Evolutionary conservation across 1,140 invertebrate species (phyloP).

Genomic region (Drosophila miranda): DNA sequence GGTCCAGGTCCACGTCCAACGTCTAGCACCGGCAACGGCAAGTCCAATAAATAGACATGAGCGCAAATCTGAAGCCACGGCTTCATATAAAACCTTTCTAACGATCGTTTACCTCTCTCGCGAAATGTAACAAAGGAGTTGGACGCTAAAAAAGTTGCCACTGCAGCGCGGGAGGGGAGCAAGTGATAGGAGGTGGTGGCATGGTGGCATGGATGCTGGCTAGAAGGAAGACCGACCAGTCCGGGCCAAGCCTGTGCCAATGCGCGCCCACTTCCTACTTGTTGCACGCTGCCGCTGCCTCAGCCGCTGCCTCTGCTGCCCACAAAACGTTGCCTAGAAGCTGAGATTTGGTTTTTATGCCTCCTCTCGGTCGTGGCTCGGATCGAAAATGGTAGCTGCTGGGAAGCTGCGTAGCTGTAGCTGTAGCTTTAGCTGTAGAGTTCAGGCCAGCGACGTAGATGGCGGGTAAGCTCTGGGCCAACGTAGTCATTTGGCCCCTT

Average conservation of each 20-base stretch:
- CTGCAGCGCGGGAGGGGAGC: slow-evolving; percentile 29
- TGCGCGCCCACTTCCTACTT: slow-evolving; percentile 76
- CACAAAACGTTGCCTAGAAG: slow-evolving; percentile 42
- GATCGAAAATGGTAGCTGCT: slow-evolving; percentile 26
- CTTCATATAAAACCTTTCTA: slow-evolving; percentile 78
- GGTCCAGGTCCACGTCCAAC: slow-evolving; percentile 20
- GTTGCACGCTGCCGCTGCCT: slow-evolving; percentile 38
- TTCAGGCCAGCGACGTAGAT: slow-evolving; percentile 43
- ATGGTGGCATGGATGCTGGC: slow-evolving; percentile 2
- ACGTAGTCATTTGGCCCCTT: slow-evolving; percentile 64
- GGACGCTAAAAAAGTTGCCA: slow-evolving; percentile 58
- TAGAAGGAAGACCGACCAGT: slow-evolving; percentile 31
- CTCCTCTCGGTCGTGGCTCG: slow-evolving; percentile 1
- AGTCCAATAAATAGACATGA: slow-evolving; percentile 78
- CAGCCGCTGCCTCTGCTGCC: neutral
- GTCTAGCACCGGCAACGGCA: slow-evolving; percentile 28
- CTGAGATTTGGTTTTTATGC: slow-evolving; percentile 52
- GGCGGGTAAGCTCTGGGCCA: slow-evolving; percentile 44
- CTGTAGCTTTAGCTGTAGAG: neutral
- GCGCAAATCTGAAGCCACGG: slow-evolving; percentile 70
- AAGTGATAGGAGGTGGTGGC: slow-evolving; percentile 9
- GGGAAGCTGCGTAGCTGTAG: slow-evolving; percentile 15
- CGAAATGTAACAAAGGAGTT: slow-evolving; percentile 81
- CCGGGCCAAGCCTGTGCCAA: slow-evolving; percentile 68
- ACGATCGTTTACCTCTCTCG: slow-evolving; percentile 80